These are phyloP conservation scores for Bufo bufo DNA, from an alignment of 2,113 vertebrate genomes.

Conservation along the genomic window DNA sequence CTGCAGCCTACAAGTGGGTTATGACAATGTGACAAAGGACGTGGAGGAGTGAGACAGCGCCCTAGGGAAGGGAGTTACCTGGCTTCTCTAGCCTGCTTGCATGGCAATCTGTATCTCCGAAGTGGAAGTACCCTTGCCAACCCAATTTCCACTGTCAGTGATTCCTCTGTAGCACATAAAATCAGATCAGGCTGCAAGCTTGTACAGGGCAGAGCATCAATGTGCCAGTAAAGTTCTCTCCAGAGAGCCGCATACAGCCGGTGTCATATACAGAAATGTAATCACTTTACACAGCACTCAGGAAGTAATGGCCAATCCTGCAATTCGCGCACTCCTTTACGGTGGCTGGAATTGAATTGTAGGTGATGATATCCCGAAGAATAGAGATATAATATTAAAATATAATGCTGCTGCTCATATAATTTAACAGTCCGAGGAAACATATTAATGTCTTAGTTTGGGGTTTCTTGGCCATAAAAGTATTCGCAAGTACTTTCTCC, in stretches of 20 bases:
- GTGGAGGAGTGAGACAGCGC: constrained; percentile 12
- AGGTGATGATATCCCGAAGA: constrained; percentile 59
- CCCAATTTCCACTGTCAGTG: constrained; percentile 24
- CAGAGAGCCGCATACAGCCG: constrained; percentile 49
- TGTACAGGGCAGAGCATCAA: constrained; percentile 45
- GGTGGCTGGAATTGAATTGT: constrained; percentile 53
- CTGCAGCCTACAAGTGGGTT: neutral
- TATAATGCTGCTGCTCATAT: constrained; percentile 55
- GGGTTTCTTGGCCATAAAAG: constrained; percentile 45
- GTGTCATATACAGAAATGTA: constrained; percentile 58
- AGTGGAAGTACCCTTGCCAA: constrained; percentile 24
- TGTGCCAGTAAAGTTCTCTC: constrained; percentile 54
- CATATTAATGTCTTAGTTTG: constrained; percentile 52
- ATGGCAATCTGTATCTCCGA: constrained; percentile 14
- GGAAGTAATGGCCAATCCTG: constrained; percentile 54
- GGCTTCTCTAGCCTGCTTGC: neutral
- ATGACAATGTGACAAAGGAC: constrained; percentile 45
- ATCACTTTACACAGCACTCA: constrained; percentile 57
- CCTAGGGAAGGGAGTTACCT: constrained; percentile 21
- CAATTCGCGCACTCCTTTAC: constrained; percentile 50
- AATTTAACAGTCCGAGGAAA: constrained; percentile 57
- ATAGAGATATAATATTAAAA: constrained; percentile 55
- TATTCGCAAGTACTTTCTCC: constrained; percentile 37
- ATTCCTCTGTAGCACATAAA: constrained; percentile 52
- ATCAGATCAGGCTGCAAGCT: constrained; percentile 49